Conservation (phyloP, 2,113 vertebrate species). For the Phyllopteryx taeniolatus region DNA sequence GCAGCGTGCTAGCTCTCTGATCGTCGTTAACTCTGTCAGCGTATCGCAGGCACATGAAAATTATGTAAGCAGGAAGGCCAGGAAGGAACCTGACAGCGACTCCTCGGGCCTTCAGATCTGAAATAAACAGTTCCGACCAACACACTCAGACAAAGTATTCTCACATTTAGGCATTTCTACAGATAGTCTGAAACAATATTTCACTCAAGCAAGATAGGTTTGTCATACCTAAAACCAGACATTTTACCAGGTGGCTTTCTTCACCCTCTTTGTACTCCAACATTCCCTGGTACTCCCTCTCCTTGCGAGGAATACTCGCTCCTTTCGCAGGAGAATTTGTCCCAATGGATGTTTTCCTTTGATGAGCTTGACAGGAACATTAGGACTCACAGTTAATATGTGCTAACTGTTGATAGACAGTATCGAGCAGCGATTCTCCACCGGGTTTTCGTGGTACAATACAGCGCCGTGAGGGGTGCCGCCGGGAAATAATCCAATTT, state of each 20-base stretch:
- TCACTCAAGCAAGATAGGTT: neutral
- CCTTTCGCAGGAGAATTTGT: slow-evolving; percentile 77
- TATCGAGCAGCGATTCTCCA: no score
- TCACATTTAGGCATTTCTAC: neutral
- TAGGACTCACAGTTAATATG: neutral
- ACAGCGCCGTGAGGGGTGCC: no score
- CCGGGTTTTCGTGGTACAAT: no score
- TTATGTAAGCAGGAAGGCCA: slow-evolving; percentile 89
- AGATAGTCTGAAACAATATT: neutral
- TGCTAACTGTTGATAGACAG: neutral
- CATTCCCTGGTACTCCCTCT: slow-evolving; percentile 95
- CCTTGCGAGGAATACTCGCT: slow-evolving; percentile 88
- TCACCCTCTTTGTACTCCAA: slow-evolving; percentile 90
- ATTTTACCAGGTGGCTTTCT: slow-evolving; percentile 85
- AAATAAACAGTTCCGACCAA: slow-evolving; percentile 3
- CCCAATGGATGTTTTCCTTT: slow-evolving; percentile 57
- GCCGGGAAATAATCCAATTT: no score
- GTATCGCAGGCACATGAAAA: slow-evolving; percentile 96
- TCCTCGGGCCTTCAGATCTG: slow-evolving; percentile 90
- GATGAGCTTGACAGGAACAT: slow-evolving; percentile 55
- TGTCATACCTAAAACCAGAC: slow-evolving; percentile 82
- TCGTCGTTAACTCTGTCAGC: slow-evolving; percentile 91
- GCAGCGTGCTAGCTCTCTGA: slow-evolving; percentile 83
- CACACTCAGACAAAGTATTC: neutral
- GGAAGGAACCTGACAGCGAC: slow-evolving; percentile 89